phyloP scores from a whole-genome alignment of 1,140 invertebrate genomes.

The Meloidogyne hapla region DNA sequence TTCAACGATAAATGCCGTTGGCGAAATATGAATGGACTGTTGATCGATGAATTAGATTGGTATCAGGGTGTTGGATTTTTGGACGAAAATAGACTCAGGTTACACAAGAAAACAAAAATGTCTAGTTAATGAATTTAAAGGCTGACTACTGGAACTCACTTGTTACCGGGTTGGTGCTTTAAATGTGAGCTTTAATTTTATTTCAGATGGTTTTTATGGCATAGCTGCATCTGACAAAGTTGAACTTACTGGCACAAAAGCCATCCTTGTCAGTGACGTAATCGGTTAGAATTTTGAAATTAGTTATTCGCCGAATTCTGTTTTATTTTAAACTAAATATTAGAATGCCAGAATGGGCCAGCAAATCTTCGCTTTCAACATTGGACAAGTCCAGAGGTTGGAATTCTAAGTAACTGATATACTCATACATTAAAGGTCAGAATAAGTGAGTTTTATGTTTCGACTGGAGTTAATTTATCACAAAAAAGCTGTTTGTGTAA shows the following conservation, averaged over 20 bases:
- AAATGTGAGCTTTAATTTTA: background rate
- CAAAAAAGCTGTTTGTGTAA: slow-evolving; percentile 55
- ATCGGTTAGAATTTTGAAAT: slow-evolving; percentile 30
- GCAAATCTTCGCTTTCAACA: slow-evolving; percentile 57
- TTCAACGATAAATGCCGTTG: slow-evolving; percentile 60
- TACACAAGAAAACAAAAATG: background rate
- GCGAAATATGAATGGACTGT: slow-evolving; percentile 61
- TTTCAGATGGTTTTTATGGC: slow-evolving; percentile 56
- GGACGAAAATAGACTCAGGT: slow-evolving; percentile 46
- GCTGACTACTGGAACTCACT: slow-evolving; percentile 56
- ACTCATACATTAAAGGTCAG: background rate
- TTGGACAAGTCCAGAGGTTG: slow-evolving; percentile 28
- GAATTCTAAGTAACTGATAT: background rate
- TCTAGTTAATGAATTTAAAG: slow-evolving; percentile 11
- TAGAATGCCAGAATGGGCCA: slow-evolving; percentile 54
- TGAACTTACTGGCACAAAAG: slow-evolving; percentile 53
- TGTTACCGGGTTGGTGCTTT: slow-evolving; percentile 47
- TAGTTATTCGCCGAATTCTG: background rate
- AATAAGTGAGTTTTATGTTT: slow-evolving; percentile 5
- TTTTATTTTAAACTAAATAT: too few species aligned
- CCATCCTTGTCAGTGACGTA: slow-evolving; percentile 59
- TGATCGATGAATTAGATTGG: slow-evolving; percentile 63
- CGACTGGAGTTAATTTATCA: background rate
- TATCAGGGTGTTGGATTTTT: slow-evolving; percentile 57
- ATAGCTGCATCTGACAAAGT: slow-evolving; percentile 59